Evolutionary conservation across 2,113 vertebrate species (phyloP), one percentile per base, ranked within the genome.

Genomic region (Nibea albiflora): DNA sequence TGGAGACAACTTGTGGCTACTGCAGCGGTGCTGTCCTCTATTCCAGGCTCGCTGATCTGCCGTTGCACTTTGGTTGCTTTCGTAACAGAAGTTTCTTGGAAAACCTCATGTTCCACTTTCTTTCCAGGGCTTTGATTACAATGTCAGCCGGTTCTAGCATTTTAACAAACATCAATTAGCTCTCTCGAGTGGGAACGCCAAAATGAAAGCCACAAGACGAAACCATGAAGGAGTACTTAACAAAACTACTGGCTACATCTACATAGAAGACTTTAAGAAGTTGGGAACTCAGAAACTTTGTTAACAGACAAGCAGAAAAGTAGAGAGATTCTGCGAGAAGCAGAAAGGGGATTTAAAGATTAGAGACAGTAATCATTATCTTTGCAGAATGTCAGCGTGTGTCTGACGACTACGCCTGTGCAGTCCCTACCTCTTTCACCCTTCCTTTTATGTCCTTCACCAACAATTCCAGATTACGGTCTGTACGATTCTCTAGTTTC

Each of bases 331-430:
- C n/a, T 57, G 28, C 53, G 47, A 28, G 60, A 75, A 58, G 75
- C 20, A 70, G 42, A 53, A 11, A 44, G 26, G 12, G 57, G 47
- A 58, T 79, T 82, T 22, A 14, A 71, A 46, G 74, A 73, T 70
- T 80, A 19, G 49, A 78, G 58, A 83, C 65, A 71, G 86, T 74
- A 85, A 89, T 80, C 54, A 87, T 78, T 89, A 73, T 78, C 49
- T 80, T 53, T 76, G 63, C 46, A 84, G 70, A 84, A 88, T 49
- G 28, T 16, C 44, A 83, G 86, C 89, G 86, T 73, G 90, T 92
- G 88, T 72, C 80, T 44, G 35, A 76, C 63, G 35, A 78, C 66
- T 67, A 60, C 20, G 5, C 65, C 19, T 53, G 60, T 31, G 26
- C 50, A 22, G 70, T 46, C 57, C 10, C 28, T 80, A 46, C 47